Evolutionary conservation across 2,113 vertebrate species (phyloP).

Genomic region (Turdus rufiventris): DNA sequence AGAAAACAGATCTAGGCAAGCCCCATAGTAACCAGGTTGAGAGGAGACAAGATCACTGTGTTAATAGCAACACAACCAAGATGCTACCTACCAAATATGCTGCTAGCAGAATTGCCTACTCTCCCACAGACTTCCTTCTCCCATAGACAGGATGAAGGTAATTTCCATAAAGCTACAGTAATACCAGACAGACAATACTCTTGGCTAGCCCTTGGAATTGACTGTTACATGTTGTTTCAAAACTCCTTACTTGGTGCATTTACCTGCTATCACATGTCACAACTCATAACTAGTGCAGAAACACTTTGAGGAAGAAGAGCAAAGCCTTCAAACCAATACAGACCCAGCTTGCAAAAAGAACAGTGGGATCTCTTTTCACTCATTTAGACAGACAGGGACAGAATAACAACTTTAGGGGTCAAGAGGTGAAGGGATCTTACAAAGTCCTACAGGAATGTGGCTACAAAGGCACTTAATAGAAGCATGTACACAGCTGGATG

Average conservation of each 20-base stretch:
- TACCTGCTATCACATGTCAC: not conserved
- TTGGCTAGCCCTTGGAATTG: not conserved
- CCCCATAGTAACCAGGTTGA: not conserved
- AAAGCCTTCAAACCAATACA: not conserved
- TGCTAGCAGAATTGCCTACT: not conserved
- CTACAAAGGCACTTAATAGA: conserved; percentile 62
- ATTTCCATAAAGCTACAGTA: not conserved
- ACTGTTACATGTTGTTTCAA: not conserved
- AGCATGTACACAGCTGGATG: conserved; percentile 2
- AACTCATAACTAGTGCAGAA: not conserved
- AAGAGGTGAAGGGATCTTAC: not conserved
- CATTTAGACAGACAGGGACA: not conserved
- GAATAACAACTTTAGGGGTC: not conserved
- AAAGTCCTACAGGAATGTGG: not conserved
- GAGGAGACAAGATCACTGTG: not conserved
- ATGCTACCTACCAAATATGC: not conserved
- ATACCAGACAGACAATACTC: not conserved
- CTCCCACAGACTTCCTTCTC: not conserved
- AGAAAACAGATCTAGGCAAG: not conserved
- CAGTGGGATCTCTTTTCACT: not conserved
- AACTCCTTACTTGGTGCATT: not conserved
- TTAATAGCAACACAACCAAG: not conserved
- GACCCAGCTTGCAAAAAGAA: not conserved
- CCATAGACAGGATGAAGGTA: not conserved
- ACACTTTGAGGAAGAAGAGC: not conserved